Conservation (phyloP, 2,888 invertebrate genomes). For the Eustalomyia histrio region DNA sequence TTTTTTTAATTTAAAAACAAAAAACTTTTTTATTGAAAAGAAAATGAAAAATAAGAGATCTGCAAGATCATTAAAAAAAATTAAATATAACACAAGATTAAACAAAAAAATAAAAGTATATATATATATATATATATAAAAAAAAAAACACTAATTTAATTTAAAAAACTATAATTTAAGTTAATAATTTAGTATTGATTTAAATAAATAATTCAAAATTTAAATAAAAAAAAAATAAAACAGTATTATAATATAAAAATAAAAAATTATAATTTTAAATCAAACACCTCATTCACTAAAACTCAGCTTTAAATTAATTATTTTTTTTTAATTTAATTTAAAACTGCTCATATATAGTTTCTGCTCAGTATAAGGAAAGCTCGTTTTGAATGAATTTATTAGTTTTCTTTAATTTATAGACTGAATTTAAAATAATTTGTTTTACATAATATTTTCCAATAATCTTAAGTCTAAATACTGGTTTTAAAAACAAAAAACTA, state of each 20-base stretch:
- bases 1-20: constrained; percentile 44
- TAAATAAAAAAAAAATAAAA: constrained; percentile 4
- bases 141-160: constrained; percentile 31
- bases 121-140: constrained; percentile 57
- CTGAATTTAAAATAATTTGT: constrained; percentile 47
- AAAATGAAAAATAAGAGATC: constrained; percentile 54
- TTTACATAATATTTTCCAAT: constrained; percentile 1
- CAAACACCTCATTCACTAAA: background rate
- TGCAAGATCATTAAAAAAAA: constrained; percentile 54
- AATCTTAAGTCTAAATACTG: background rate
- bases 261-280: constrained; percentile 1
- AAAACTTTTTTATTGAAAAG: constrained; percentile 56
- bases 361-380: background rate
- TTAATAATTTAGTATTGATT: constrained; percentile 50
- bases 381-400: background rate
- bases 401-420: constrained; percentile 43
- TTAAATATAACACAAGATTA: constrained; percentile 31
- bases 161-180: constrained; percentile 37
- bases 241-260: constrained; percentile 50
- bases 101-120: constrained; percentile 26
- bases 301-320: background rate
- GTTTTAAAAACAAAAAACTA: background rate
- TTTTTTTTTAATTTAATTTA: constrained; percentile 14
- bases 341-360: constrained; percentile 33
- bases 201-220: constrained; percentile 15